Conservation (phyloP, 2,797 vertebrate species). For the Mus minutoides region DNA sequence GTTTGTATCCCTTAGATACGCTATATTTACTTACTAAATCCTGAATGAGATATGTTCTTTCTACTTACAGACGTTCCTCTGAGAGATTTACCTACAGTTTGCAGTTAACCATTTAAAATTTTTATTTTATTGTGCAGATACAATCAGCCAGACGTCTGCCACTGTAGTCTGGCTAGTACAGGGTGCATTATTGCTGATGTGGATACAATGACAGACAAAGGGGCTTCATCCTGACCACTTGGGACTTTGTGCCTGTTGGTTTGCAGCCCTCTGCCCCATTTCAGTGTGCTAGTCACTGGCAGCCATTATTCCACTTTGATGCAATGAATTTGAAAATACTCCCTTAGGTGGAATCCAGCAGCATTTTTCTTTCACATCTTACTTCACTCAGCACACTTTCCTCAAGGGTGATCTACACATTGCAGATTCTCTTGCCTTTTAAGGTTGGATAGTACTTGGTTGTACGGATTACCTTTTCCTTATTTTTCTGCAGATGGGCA, state of each 20-base stretch:
- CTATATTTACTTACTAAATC: neutral
- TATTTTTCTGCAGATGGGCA: neutral
- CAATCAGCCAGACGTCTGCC: neutral
- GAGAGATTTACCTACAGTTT: neutral
- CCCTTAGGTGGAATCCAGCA: neutral
- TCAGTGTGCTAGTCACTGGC: neutral
- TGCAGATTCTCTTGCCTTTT: neutral
- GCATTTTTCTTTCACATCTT: neutral
- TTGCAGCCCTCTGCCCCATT: no score
- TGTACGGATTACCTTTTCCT: neutral
- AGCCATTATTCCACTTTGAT: neutral
- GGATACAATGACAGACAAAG: neutral
- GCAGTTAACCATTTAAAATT: neutral
- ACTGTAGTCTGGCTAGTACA: neutral
- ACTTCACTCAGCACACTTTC: neutral
- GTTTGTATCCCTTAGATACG: neutral
- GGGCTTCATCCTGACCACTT: neutral
- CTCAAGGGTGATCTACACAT: neutral
- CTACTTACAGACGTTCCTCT: constrained; percentile 39
- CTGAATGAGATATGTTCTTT: neutral
- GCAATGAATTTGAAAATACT: neutral
- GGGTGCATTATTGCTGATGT: neutral
- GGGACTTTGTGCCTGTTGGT: neutral
- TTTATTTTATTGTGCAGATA: neutral
- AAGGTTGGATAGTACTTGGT: neutral